Evolutionary conservation across 2,113 vertebrate species (phyloP), one percentile per base, ranked within the genome.

Genomic region (Eulemur macaco): DNA sequence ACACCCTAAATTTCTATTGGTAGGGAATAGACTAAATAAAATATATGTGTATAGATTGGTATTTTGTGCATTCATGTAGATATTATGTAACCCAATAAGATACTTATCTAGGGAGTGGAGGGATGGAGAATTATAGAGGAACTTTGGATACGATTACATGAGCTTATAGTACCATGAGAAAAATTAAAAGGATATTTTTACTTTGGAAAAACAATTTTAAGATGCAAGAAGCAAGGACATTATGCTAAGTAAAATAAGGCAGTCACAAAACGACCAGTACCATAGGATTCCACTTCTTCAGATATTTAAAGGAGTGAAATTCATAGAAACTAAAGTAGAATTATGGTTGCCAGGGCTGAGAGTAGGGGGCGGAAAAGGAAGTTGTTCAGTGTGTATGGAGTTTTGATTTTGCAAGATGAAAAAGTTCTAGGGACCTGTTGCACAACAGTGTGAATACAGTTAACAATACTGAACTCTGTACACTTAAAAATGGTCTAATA

Each of bases 151-250:
- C 52, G 20, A 3, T 84, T 80, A 56, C 58, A 69, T 94, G 27
- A 90, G 20, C 12, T 89, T 90, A 63, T 1, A 37, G 17, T 92
- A 82, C 77, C 45, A 63, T 78, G 58, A 86, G 54, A 83, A 89
- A 93, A 91, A 47, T 21, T 80, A 52, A 45, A 71, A 92, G 52
- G 29, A 31, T 63, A 50, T 66, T 88, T 89, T 96, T 89, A 89
- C 39, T 87, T 85, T 60, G 73, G 34, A 88, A 92, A 73, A 95
- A 88, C 15, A 77, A 85, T 63, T 74, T 82, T 91, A 39, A 82
- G 68, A 74, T 47, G 15, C 15, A 63, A 27, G 13, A 12, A 97
- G 14, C 29, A 81, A 76, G n/a, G 58, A 54, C 45, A 29, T 92
- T 56, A 54, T 73, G 39, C 17, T 68, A 60, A 73, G 42, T 94